Evolutionary conservation across 2,113 vertebrate species (phyloP), one percentile per base, ranked within the genome.

Genomic region (Mastomys natalensis): DNA sequence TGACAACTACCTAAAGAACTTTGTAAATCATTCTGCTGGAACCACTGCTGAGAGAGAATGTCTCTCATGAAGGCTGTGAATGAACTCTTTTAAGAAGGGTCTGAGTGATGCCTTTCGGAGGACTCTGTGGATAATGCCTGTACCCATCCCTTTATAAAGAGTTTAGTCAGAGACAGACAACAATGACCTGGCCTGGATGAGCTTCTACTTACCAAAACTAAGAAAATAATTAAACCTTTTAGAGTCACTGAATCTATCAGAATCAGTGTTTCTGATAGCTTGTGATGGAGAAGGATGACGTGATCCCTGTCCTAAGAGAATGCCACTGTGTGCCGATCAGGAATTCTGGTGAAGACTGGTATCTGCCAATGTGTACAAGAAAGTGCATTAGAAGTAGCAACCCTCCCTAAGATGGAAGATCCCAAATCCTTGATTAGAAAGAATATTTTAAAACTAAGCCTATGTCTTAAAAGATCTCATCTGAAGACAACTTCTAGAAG

Each of bases 171-270:
- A 37, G 29, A 66, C 1, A 51, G 22, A 40, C 9, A 31, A 0
- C 68, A 37, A 64, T 70, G 53, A 64, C 34, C 73, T 88, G 66
- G 19, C 21, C 40, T 58, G 51, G 37, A 91, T 53, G 58, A 72
- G 12, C 55, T 70, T 29, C 15, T 78, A 96, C 68, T 70, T 43
- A 87, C 43, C 66, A 91, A 37, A 55, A 55, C 91, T 73, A 93
- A 82, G 26, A 94, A 96, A 91, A 55, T 12, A 2, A 84, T 51
- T 93, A 31, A 60, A 34, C 3, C 10, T 77, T 94, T 70, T 37
- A 85, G 48, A 80, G 12, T 43, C 70, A 22, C 40, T 89, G 31
- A 92, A 87, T 62, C 21, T 48, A 62, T 45, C 31, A 64, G 48
- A 48, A 51, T 51, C 13, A 81, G 34, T 29, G 6, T 55, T 40